Percentiles rank a stretch among this genome's conserved stretches.
Evolutionary conservation across 92 coral and sea anemone genomes (phyloP).

Genomic region (Actinostola sp.): DNA sequence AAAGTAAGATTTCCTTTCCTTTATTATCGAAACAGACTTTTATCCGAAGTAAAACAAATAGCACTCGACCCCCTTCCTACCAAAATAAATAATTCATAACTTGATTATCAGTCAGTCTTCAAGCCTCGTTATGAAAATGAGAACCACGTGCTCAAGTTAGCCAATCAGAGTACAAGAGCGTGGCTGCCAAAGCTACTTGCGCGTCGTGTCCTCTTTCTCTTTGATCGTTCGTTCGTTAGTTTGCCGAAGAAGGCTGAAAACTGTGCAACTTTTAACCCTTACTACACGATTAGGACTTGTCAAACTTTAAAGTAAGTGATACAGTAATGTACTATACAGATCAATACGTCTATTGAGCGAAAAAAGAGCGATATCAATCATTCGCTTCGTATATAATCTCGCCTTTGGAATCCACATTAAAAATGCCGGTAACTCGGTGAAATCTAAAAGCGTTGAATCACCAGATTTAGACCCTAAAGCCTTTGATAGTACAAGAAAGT

Average conservation of each 20-base stretch:
- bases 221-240: conserved; percentile 30
- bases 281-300: not conserved
- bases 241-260: conserved; percentile 24
- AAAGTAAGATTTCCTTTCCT: no score
- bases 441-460: not conserved
- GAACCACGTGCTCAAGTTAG: conserved; percentile 5
- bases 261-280: conserved; percentile 9
- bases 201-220: conserved; percentile 47
- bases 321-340: not conserved
- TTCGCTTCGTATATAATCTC: not conserved
- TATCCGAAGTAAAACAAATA: no score
- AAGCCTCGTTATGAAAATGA: conserved; percentile 9
- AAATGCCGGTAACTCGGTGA: conserved; percentile 10
- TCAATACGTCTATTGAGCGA: not conserved
- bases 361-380: not conserved
- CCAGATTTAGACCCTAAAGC: not conserved
- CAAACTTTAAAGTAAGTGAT: conserved; percentile 16
- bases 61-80: no score
- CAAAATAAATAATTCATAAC: no score
- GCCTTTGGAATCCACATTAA: not conserved
- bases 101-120: no score
- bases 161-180: conserved; percentile 60
- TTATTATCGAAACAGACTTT: no score
- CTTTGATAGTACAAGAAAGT: not conserved
- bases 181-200: conserved; percentile 44